Conservation (phyloP, 1,140 invertebrate genomes). For the Drosophila virilis region DNA sequence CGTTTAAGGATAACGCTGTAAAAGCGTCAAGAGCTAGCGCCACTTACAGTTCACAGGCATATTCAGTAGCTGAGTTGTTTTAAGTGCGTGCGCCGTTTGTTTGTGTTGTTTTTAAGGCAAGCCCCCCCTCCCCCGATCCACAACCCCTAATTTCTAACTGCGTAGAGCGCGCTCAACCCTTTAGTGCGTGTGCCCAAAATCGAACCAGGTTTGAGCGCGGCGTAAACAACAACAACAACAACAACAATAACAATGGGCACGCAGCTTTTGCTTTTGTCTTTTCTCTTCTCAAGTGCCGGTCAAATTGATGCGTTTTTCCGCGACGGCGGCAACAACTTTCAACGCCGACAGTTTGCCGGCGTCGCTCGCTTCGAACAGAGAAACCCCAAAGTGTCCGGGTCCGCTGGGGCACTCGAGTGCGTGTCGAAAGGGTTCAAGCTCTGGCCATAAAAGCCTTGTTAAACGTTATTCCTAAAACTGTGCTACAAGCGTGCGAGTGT, state of each 20-base stretch:
- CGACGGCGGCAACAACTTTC: constrained; percentile 53
- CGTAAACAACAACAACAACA: constrained; percentile 37
- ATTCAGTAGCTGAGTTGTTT: constrained; percentile 36
- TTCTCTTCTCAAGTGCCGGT: constrained; percentile 67
- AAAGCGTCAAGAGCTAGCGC: constrained; percentile 15
- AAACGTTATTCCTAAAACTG: constrained; percentile 3
- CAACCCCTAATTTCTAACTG: constrained; percentile 28
- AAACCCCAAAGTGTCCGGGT: constrained; percentile 42
- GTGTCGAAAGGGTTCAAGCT: constrained; percentile 8
- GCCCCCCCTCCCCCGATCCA: neutral
- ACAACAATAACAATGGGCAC: constrained; percentile 56
- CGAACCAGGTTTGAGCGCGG: constrained; percentile 72
- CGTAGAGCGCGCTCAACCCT: constrained; percentile 61
- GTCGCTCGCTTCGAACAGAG: constrained; percentile 63
- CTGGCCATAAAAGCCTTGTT: constrained; percentile 6
- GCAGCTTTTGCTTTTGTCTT: constrained; percentile 79
- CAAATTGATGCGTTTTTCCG: constrained; percentile 80
- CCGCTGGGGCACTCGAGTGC: constrained; percentile 1
- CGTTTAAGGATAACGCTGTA: constrained; percentile 1
- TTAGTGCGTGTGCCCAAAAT: constrained; percentile 59
- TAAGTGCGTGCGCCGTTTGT: constrained; percentile 74
- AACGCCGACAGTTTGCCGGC: constrained; percentile 65
- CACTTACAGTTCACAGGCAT: neutral
- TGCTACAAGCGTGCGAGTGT: constrained; percentile 8
- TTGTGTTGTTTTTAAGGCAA: constrained; percentile 33